Conservation (phyloP, 2,888 invertebrate species). For the Axea sp. region DNA sequence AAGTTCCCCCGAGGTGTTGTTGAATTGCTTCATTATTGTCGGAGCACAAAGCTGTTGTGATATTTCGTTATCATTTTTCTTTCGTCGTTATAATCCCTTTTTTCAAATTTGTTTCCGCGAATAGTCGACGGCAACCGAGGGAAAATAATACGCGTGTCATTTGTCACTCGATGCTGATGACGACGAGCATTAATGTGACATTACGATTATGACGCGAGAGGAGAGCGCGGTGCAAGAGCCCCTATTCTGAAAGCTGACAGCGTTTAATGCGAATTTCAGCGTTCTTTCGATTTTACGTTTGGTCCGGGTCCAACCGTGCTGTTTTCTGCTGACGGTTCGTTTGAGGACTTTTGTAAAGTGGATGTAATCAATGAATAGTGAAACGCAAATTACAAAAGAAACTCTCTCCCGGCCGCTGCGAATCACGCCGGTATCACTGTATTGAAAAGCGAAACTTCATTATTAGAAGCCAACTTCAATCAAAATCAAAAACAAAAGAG, state of each 20-base stretch:
- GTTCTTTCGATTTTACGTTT: constrained; percentile 45
- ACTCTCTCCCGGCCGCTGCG: too few species aligned
- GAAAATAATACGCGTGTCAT: constrained; percentile 66
- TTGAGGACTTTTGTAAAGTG: constrained; percentile 29
- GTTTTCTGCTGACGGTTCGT: constrained; percentile 34
- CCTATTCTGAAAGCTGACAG: constrained; percentile 42
- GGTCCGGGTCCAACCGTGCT: constrained; percentile 13
- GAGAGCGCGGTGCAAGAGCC: constrained; percentile 21
- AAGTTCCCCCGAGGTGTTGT: too few species aligned
- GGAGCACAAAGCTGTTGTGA: too few species aligned
- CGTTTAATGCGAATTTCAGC: constrained; percentile 55
- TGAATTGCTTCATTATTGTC: too few species aligned
- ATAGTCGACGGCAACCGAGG: constrained; percentile 24
- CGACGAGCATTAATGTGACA: constrained; percentile 39
- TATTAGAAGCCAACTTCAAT: constrained; percentile 29
- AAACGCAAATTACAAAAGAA: constrained; percentile 9
- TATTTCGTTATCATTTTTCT: constrained; percentile 7
- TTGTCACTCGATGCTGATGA: constrained; percentile 69
- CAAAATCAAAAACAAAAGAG: constrained; percentile 19
- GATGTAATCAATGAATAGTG: constrained; percentile 34
- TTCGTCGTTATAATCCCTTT: constrained; percentile 24
- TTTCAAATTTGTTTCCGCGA: constrained; percentile 21
- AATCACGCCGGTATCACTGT: too few species aligned
- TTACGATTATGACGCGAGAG: constrained; percentile 12
- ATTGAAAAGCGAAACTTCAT: too few species aligned